Conservation (phyloP, 2,888 invertebrate species). For the Tipula unca region DNA sequence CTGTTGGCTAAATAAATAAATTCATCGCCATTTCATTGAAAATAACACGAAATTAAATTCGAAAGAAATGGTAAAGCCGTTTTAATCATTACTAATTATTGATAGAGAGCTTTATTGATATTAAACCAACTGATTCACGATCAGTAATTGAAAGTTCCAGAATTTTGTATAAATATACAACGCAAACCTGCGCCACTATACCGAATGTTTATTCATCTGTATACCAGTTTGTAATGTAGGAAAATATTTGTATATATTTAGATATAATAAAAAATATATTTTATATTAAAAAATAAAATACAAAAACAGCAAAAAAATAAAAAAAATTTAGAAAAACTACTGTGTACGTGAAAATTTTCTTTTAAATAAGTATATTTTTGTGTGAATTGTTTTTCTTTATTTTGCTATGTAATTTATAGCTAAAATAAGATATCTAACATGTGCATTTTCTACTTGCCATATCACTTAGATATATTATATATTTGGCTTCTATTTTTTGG, state of each 20-base stretch:
- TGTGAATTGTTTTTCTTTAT: slow-evolving; percentile 18
- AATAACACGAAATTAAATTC: too few species aligned
- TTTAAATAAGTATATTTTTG: neutral
- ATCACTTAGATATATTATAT: slow-evolving; percentile 17
- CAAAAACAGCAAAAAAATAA: neutral
- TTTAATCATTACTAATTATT: too few species aligned
- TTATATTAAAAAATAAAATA: neutral
- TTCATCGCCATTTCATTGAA: too few species aligned
- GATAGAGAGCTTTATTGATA: too few species aligned
- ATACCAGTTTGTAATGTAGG: neutral
- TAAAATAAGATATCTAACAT: slow-evolving; percentile 18
- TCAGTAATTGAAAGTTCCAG: too few species aligned
- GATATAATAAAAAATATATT: neutral
- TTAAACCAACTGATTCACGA: too few species aligned
- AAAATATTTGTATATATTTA: neutral
- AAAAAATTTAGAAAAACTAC: neutral
- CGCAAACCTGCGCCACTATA: neutral
- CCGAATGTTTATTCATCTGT: neutral
- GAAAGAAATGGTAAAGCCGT: too few species aligned
- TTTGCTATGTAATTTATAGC: slow-evolving; percentile 17
- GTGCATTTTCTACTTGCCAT: slow-evolving; percentile 18
- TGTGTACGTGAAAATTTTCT: slow-evolving; percentile 2
- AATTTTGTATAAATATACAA: too few species aligned
- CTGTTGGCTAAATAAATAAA: too few species aligned
- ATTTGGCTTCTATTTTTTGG: neutral